Evolutionary conservation across 2,888 invertebrate species (phyloP).

Genomic region (Prenolepis imparis): DNA sequence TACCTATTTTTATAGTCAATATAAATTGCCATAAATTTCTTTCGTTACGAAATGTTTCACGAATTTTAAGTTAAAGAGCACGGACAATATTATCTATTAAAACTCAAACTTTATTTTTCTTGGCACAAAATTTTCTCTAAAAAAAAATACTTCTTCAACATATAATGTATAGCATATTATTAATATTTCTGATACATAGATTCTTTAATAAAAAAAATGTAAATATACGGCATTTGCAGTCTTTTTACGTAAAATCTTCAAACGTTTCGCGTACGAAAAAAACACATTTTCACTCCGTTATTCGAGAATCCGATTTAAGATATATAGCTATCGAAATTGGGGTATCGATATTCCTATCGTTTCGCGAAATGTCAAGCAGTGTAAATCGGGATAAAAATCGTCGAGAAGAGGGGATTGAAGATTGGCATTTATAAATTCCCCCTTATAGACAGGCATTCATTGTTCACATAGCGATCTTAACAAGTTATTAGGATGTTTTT

Average conservation of each 20-base stretch:
- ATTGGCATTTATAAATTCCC: not conserved
- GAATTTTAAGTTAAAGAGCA: not conserved
- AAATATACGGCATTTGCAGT: not conserved
- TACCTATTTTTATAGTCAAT: not conserved
- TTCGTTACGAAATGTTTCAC: not conserved
- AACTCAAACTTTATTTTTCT: not conserved
- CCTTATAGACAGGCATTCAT: not conserved
- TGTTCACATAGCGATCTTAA: not conserved
- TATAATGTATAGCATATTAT: not conserved
- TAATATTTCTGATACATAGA: not conserved
- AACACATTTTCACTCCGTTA: not conserved
- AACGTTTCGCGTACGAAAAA: not conserved
- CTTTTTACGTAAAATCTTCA: not conserved
- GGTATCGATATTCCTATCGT: conserved; percentile 21
- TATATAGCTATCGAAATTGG: not conserved
- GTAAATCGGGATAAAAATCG: conserved; percentile 19
- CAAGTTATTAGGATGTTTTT: conserved; percentile 37
- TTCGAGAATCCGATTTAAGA: not conserved
- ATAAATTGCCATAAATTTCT: not conserved
- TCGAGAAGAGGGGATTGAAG: not conserved
- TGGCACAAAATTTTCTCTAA: not conserved
- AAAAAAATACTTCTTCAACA: not conserved
- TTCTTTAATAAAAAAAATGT: not conserved
- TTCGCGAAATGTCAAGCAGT: not conserved
- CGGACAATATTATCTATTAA: not conserved